Evolutionary conservation across 2,888 invertebrate species (phyloP).

Genomic region (Hedya salicella): DNA sequence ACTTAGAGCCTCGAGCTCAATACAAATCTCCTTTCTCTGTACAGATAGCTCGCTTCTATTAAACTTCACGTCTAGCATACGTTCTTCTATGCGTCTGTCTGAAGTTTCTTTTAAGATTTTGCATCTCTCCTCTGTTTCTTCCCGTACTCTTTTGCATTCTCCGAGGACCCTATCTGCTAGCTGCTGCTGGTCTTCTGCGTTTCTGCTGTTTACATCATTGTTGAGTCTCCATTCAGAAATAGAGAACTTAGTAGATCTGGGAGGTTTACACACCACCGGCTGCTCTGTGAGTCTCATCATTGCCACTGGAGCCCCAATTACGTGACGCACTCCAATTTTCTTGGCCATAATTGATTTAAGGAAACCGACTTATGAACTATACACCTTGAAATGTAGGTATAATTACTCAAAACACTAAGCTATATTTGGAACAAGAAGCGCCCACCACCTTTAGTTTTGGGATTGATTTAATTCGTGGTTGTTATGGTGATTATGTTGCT

Average conservation of each 20-base stretch:
- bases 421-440: neutral
- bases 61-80: constrained; percentile 92
- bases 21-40: constrained; percentile 90
- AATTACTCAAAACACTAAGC: neutral
- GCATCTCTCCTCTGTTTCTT: constrained; percentile 89
- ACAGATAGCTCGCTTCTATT: constrained; percentile 90
- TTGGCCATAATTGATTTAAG: constrained; percentile 62
- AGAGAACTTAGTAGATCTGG: constrained; percentile 85
- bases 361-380: too few relatives aligned
- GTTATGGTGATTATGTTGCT: neutral
- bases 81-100: constrained; percentile 91
- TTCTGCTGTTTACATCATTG: constrained; percentile 87
- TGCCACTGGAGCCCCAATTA: constrained; percentile 74
- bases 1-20: constrained; percentile 91
- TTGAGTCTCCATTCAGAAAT: constrained; percentile 90
- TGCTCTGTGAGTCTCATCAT: constrained; percentile 75
- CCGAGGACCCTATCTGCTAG: constrained; percentile 91
- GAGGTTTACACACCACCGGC: constrained; percentile 77
- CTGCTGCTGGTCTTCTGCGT: constrained; percentile 92
- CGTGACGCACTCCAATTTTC: constrained; percentile 73
- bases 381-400: neutral
- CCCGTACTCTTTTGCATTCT: constrained; percentile 86
- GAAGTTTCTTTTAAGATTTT: constrained; percentile 90
- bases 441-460: neutral
- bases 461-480: neutral